Evolutionary conservation across 1,140 invertebrate species (phyloP).

Genomic region (Grapholita molesta): DNA sequence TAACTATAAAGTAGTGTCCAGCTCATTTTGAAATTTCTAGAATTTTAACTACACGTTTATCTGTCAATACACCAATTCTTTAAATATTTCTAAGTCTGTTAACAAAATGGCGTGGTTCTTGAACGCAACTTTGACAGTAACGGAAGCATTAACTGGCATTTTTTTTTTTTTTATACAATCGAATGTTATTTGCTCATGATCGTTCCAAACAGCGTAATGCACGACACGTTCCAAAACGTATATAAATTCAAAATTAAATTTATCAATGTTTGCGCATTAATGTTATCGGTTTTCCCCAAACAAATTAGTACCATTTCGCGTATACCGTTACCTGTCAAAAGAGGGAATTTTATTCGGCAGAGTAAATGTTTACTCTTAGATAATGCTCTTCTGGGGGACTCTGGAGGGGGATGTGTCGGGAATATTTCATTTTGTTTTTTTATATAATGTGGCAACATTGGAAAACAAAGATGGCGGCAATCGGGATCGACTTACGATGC

Average conservation of each 20-base stretch:
- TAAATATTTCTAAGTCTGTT: too few species aligned
- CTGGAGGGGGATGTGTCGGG: neutral
- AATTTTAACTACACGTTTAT: too few species aligned
- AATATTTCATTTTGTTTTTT: neutral
- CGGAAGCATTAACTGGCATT: too few species aligned
- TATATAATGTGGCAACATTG: neutral
- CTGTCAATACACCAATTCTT: too few species aligned
- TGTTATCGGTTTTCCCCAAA: slow-evolving; percentile 11
- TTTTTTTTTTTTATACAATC: neutral
- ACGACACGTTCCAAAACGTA: slow-evolving; percentile 5
- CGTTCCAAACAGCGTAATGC: neutral
- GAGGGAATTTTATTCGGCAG: slow-evolving; percentile 2
- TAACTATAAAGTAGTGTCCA: too few species aligned
- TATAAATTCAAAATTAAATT: slow-evolving; percentile 9
- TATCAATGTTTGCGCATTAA: slow-evolving; percentile 10
- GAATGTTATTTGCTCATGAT: neutral
- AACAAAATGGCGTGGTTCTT: too few species aligned
- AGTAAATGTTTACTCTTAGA: slow-evolving; percentile 9
- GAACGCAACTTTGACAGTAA: too few species aligned
- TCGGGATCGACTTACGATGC: neutral
- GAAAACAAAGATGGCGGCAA: neutral
- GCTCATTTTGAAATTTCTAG: too few species aligned
- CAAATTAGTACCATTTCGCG: slow-evolving; percentile 9
- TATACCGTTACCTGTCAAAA: slow-evolving; percentile 14
- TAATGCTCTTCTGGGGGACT: neutral